Conservation (phyloP, 2,113 vertebrate genomes). For the Ammodramus savannarum region DNA sequence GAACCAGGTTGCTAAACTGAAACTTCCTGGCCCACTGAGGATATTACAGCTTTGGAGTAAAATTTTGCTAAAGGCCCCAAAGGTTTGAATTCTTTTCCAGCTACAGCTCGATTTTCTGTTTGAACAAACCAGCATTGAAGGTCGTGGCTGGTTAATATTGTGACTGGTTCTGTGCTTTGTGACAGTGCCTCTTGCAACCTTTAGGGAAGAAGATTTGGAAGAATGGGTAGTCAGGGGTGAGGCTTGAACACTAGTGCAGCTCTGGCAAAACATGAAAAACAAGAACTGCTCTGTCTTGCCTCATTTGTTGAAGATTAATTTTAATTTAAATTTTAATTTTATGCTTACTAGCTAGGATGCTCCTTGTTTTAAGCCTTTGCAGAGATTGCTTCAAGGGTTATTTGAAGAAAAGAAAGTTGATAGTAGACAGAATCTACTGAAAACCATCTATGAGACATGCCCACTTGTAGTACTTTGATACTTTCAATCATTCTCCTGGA, state of each 20-base stretch:
- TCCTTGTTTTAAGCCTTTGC: neutral
- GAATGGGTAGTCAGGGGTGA: neutral
- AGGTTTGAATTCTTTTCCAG: neutral
- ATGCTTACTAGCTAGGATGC: neutral
- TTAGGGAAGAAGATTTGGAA: neutral
- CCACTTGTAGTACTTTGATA: neutral
- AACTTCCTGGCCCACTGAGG: neutral
- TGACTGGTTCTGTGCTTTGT: neutral
- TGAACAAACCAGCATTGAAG: neutral
- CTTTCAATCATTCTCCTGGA: neutral
- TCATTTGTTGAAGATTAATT: neutral
- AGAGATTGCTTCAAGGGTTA: neutral
- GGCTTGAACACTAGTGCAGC: neutral
- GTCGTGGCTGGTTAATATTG: neutral
- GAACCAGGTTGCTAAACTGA: neutral
- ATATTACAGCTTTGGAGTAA: neutral
- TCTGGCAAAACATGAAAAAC: neutral
- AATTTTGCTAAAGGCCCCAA: neutral
- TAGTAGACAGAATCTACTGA: neutral
- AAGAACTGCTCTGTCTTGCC: neutral
- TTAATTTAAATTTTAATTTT: neutral
- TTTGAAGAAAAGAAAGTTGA: neutral
- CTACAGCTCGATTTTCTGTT: neutral
- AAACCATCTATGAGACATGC: neutral
- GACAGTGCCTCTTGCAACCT: neutral